phyloP scores from a whole-genome alignment of 2,888 invertebrate species.

The Chrysotoxum bicinctum region DNA sequence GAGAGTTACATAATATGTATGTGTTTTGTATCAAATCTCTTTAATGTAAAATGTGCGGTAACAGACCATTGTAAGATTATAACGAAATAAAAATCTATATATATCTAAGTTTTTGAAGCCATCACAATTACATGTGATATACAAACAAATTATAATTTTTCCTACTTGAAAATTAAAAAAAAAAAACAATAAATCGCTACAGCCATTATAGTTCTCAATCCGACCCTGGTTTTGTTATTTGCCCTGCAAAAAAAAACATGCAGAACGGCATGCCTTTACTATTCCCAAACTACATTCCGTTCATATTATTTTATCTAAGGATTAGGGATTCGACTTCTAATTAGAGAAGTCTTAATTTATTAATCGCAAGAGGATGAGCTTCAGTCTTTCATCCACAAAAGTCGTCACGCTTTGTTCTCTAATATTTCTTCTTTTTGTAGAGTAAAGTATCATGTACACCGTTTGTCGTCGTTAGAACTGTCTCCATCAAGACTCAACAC shows the following conservation, averaged over 20 bases:
- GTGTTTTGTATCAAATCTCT: too few relatives aligned
- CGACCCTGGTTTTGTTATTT: background rate
- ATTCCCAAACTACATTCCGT: constrained; percentile 37
- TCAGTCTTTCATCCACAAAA: constrained; percentile 19
- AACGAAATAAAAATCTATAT: too few relatives aligned
- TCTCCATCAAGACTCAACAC: constrained; percentile 21
- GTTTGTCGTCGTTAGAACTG: background rate
- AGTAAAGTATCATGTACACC: background rate
- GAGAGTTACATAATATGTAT: too few relatives aligned
- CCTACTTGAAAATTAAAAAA: too few relatives aligned
- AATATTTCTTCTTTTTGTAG: background rate
- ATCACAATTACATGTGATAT: too few relatives aligned
- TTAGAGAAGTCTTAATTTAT: constrained; percentile 59
- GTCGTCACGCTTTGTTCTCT: constrained; percentile 24
- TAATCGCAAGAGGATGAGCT: constrained; percentile 55
- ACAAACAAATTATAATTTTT: too few relatives aligned
- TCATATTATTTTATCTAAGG: constrained; percentile 40
- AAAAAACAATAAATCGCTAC: too few relatives aligned
- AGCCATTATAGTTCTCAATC: background rate
- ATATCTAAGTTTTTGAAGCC: too few relatives aligned
- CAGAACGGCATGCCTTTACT: constrained; percentile 9
- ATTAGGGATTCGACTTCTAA: constrained; percentile 64
- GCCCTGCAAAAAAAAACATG: background rate
- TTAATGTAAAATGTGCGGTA: too few relatives aligned
- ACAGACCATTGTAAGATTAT: too few relatives aligned